phyloP scores from a whole-genome alignment of 1,140 invertebrate genomes.

The Zaprionus camerounensis region DNA sequence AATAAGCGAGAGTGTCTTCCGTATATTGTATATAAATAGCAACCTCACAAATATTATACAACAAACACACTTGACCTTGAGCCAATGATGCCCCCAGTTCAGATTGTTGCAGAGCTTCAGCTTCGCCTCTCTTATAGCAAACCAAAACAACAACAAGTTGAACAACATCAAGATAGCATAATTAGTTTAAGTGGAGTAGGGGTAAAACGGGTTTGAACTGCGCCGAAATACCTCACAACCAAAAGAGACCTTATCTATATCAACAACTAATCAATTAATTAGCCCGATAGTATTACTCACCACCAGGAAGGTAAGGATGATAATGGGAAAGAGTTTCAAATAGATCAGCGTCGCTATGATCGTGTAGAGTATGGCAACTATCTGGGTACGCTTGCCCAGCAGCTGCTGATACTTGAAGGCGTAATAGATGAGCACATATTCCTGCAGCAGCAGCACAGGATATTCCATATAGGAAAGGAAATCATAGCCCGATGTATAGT shows the following conservation, averaged over 20 bases:
- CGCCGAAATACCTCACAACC: not conserved
- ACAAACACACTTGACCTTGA: slow-evolving; percentile 66
- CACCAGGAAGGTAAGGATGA: slow-evolving; percentile 86
- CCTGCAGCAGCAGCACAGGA: slow-evolving; percentile 88
- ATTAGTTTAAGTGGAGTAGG: slow-evolving; percentile 39
- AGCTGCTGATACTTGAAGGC: slow-evolving; percentile 87
- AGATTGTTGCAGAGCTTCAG: slow-evolving; percentile 4
- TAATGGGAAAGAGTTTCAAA: slow-evolving; percentile 86
- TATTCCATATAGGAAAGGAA: slow-evolving; percentile 89
- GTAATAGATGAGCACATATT: slow-evolving; percentile 87
- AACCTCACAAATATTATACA: slow-evolving; percentile 71
- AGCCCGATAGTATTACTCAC: slow-evolving; percentile 85
- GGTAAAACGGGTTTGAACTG: slow-evolving; percentile 50
- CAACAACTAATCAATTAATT: slow-evolving; percentile 49
- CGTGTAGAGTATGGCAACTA: slow-evolving; percentile 85
- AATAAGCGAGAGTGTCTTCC: slow-evolving; percentile 24
- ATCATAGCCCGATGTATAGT: slow-evolving; percentile 88
- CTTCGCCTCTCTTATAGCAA: not conserved
- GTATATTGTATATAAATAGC: slow-evolving; percentile 55
- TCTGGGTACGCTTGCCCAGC: slow-evolving; percentile 85
- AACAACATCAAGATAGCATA: slow-evolving; percentile 28
- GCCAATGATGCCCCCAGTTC: slow-evolving; percentile 44
- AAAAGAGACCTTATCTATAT: slow-evolving; percentile 39
- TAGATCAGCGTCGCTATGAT: slow-evolving; percentile 85
- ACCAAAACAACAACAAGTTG: slow-evolving; percentile 48